Evolutionary conservation across 2,797 vertebrate genomes (phyloP), one percentile per base, ranked within the genome.

Genomic region (Chrosomus eos): DNA sequence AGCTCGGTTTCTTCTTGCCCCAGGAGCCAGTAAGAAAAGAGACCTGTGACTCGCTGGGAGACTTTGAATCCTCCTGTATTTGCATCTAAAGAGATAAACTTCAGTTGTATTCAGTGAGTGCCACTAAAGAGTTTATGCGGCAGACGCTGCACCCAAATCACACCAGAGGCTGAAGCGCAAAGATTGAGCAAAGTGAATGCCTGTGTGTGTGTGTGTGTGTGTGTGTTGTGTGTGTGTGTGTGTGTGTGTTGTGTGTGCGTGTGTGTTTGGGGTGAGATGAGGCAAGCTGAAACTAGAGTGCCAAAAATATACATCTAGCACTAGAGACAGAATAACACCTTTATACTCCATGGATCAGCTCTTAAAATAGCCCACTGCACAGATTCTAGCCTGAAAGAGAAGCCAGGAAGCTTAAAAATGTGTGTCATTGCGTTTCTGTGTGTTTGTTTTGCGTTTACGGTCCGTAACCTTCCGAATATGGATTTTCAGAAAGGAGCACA

Each of bases 1-100:
- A 90, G 92, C 91, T 93, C 86, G 94, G 90, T 93, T 95, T 96
- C 95, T 94, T 95, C 95, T 95, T 96, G 93, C 94, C 94, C 95
- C 95, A 96, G 93, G 95, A 90, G 91, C 94, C 94, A 91, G 92
- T 92, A 89, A 94, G 94, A 96, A 96, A 96, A 87, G 94, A 95
- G 91, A 92, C 95, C 90, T 95, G 95, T 91, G 84, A 92, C 91
- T 95, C 94, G 91, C 90, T 94, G 94, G 92, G 88, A 87, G 89
- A 87, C 94, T 95, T 95, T 94, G 86, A 90, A 87, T 95, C 95
- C 92, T 95, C 95, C 92, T 94, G 94, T 92, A 90, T 88, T 90
- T 93, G 90, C 91, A 90, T 94, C 94, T 96, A 92, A 90, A 95
- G 94, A 95, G 91, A 96, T 92, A 95, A 91, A 94, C 92, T 92